A percentile compares a stretch with the other conserved stretches of the same genome.
Evolutionary conservation across 2,113 vertebrate genomes (phyloP).

Genomic region (Telmatochromis sp.): DNA sequence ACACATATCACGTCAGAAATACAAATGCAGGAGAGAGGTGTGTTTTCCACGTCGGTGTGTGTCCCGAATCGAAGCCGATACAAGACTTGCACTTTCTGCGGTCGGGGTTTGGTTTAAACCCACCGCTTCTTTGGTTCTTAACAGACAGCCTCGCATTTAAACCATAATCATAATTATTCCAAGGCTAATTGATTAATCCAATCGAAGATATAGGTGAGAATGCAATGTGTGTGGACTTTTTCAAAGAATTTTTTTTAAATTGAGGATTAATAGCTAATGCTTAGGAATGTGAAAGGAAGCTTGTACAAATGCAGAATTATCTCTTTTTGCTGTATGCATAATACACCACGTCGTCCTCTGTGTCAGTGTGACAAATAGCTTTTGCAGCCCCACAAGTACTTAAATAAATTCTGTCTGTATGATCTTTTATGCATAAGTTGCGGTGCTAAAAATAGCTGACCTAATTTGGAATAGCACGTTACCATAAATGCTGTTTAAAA

Average conservation of each 20-base stretch:
- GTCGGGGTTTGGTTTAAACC: not conserved
- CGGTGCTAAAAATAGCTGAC: constrained; percentile 55
- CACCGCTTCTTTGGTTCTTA: not conserved
- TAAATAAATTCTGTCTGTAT: not conserved
- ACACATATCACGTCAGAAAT: not conserved
- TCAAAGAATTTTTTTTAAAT: fast-evolving
- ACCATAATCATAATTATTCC: not conserved
- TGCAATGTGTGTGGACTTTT: not conserved
- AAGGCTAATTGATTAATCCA: not conserved
- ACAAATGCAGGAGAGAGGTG: not conserved
- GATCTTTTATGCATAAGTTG: constrained; percentile 51
- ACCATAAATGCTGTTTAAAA: constrained; percentile 46
- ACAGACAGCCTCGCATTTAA: not conserved
- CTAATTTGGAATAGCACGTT: constrained; percentile 48
- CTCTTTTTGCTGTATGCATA: not conserved
- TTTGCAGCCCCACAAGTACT: not conserved
- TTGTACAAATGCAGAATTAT: not conserved
- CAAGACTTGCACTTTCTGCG: constrained; percentile 28
- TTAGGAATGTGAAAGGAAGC: not conserved
- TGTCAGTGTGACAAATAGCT: not conserved
- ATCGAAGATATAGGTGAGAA: too few species aligned
- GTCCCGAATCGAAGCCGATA: not conserved
- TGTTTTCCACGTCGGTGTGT: not conserved
- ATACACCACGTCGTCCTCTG: not conserved
- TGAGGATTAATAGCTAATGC: not conserved